Percentiles rank a stretch among this genome's conserved stretches.
Evolutionary conservation across 2,113 vertebrate genomes (phyloP).

Genomic region (Pomatostomus ruficeps): DNA sequence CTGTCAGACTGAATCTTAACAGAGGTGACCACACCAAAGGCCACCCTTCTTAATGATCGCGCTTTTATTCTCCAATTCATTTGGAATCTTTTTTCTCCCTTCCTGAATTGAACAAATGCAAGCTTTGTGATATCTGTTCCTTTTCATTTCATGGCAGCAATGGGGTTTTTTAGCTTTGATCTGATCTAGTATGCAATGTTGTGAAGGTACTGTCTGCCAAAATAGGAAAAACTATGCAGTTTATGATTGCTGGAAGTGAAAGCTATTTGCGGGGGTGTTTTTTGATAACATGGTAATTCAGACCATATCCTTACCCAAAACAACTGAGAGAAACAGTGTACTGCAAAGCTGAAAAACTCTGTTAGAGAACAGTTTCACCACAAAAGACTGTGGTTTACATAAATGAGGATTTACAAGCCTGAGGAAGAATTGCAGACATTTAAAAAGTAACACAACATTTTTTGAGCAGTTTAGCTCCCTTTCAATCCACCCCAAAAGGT

Average conservation of each 20-base stretch:
- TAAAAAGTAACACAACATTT: neutral
- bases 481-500: neutral
- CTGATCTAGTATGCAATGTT: neutral
- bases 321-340: neutral
- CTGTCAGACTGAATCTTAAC: constrained; percentile 13
- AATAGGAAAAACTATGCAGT: neutral
- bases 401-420: neutral
- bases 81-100: constrained; percentile 5
- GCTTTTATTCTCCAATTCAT: neutral
- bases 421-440: neutral
- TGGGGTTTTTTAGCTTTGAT: neutral
- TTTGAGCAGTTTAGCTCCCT: neutral
- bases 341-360: neutral
- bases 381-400: constrained; percentile 13
- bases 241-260: constrained; percentile 11
- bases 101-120: neutral
- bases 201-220: neutral
- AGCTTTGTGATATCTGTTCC: neutral
- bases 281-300: constrained; percentile 34
- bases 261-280: neutral
- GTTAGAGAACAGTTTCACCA: neutral
- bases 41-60: neutral
- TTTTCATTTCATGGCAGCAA: neutral
- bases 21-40: constrained; percentile 43
- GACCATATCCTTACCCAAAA: constrained; percentile 6